Conservation (phyloP, 2,113 vertebrate genomes). For the Prietella phreatophila region DNA sequence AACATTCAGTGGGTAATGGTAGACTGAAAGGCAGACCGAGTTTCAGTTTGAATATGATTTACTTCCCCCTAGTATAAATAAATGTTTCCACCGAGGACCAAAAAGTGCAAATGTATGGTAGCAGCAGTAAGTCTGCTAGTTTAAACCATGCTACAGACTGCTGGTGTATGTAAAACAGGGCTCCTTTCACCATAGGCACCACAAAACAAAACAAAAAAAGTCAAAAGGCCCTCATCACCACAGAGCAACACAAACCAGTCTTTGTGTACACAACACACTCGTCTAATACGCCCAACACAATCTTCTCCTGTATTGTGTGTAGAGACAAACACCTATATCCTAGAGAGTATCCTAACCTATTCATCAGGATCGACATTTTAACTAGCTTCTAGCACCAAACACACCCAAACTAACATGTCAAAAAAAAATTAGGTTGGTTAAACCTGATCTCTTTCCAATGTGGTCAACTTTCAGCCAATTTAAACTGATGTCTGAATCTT, state of each 20-base stretch:
- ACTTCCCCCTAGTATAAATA: conserved; percentile 25
- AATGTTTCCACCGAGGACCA: not conserved
- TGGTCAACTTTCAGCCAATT: not conserved
- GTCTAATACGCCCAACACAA: not conserved
- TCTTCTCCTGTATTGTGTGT: not conserved
- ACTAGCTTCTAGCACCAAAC: not conserved
- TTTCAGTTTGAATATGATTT: conserved; percentile 17
- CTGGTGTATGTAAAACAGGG: conserved; percentile 7
- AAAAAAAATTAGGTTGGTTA: not conserved
- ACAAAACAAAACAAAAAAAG: not conserved
- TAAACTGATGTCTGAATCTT: not conserved
- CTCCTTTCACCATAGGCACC: not conserved
- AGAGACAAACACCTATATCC: not conserved
- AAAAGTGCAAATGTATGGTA: not conserved
- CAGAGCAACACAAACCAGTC: conserved; percentile 19
- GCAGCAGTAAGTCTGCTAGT: not conserved
- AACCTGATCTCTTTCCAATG: not conserved
- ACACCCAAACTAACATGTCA: not conserved
- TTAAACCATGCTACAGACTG: not conserved
- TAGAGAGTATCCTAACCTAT: not conserved
- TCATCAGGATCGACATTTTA: not conserved
- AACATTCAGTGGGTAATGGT: not conserved
- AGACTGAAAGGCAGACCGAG: not conserved
- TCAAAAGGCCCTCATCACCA: not conserved
- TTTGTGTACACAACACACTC: conserved; percentile 37